phyloP scores from a whole-genome alignment of 2,113 vertebrate genomes.

The Pelusios castaneus region DNA sequence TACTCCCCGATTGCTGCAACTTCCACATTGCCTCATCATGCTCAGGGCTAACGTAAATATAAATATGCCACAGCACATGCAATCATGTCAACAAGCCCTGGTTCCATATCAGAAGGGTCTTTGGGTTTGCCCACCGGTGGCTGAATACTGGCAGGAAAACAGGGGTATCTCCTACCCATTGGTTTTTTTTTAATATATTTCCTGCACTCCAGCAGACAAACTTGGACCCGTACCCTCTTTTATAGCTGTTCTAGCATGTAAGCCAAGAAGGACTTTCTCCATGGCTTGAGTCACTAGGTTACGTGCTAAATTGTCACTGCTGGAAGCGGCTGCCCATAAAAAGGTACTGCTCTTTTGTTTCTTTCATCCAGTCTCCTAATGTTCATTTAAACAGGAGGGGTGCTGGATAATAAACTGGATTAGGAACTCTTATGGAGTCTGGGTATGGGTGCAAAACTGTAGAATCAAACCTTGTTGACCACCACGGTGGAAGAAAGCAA shows the following conservation, averaged over 20 bases:
- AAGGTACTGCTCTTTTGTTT: not conserved
- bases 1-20: too few species aligned
- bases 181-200: too few species aligned
- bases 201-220: too few species aligned
- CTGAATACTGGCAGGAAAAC: too few species aligned
- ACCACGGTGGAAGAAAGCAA: not conserved
- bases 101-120: too few species aligned
- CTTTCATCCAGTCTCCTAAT: not conserved
- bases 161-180: too few species aligned
- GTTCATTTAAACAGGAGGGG: too few species aligned
- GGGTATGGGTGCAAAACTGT: rapidly evolving
- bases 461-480: not conserved
- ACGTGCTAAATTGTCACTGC: not conserved
- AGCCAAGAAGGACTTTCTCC: not conserved
- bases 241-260: not conserved
- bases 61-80: too few species aligned
- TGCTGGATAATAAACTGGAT: not conserved
- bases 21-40: too few species aligned
- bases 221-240: not conserved
- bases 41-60: too few species aligned
- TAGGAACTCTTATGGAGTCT: not conserved
- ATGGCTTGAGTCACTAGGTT: not conserved
- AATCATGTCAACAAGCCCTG: too few species aligned
- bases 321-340: not conserved
- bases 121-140: too few species aligned